Percentiles rank a stretch among this genome's conserved stretches.
Evolutionary conservation across 2,888 invertebrate genomes (phyloP).

Genomic region (Syrista parreyssii): DNA sequence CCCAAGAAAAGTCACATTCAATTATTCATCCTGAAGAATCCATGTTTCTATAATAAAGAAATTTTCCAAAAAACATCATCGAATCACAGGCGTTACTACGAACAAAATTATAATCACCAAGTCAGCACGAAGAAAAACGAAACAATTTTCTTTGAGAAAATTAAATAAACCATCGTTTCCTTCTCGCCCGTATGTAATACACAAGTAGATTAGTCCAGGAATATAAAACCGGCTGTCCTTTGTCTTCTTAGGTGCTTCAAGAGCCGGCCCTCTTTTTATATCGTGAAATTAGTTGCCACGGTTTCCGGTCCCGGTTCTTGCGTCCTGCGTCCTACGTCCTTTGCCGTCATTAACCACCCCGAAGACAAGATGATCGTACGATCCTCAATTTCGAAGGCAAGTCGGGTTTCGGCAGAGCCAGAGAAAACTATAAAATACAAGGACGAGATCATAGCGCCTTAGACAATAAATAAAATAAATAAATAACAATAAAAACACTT

Average conservation of each 20-base stretch:
- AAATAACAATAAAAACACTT: neutral
- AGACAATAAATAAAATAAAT: neutral
- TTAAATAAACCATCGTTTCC: neutral
- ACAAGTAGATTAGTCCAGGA: constrained; percentile 34
- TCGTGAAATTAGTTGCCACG: constrained; percentile 55
- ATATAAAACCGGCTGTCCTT: constrained; percentile 47
- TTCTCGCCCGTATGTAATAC: neutral
- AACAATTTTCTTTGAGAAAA: neutral
- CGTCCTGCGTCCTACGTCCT: constrained; percentile 12
- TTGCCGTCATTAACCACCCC: constrained; percentile 45
- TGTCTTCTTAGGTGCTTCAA: constrained; percentile 36
- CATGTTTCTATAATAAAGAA: neutral
- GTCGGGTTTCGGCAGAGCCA: neutral
- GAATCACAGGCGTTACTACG: too few species aligned
- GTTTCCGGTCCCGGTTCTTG: constrained; percentile 49
- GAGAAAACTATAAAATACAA: neutral
- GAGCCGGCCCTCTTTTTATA: constrained; percentile 50
- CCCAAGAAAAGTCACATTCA: neutral
- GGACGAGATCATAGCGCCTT: neutral
- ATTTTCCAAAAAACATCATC: too few species aligned
- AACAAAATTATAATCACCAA: neutral
- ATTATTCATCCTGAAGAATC: neutral
- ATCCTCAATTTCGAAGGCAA: neutral
- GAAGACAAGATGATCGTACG: constrained; percentile 11
- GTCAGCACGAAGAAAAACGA: neutral